Percentiles rank a stretch among this genome's conserved stretches.
Conservation (phyloP, 2,797 vertebrate genomes). For the Xerus rutilus region DNA sequence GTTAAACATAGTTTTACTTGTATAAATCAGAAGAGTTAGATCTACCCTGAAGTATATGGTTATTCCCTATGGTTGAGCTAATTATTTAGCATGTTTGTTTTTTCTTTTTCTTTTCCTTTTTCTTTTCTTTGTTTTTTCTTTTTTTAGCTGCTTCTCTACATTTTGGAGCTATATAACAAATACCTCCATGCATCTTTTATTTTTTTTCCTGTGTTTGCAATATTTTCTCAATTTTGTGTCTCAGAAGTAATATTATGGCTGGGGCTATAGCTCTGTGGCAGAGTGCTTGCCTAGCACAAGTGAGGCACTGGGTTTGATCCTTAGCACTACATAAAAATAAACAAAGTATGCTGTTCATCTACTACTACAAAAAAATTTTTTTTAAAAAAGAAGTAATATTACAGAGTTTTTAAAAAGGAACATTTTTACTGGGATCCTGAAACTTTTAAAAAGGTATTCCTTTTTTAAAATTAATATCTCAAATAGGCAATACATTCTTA, state of each 20-base stretch:
- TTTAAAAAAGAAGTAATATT: not conserved
- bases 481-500: not conserved
- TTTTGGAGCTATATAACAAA: not conserved
- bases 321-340: no score
- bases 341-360: no score
- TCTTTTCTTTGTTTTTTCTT: no score
- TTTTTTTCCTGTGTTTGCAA: constrained; percentile 21
- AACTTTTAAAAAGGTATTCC: not conserved
- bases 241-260: not conserved
- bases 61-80: not conserved
- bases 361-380: no score
- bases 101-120: not conserved
- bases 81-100: not conserved
- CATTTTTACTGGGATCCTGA: not conserved
- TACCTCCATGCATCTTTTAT: not conserved
- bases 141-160: not conserved
- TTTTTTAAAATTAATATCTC: not conserved
- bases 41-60: not conserved
- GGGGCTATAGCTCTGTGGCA: no score
- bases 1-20: not conserved
- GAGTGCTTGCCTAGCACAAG: no score
- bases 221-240: not conserved
- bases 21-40: not conserved
- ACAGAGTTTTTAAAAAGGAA: not conserved
- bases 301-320: no score